Evolutionary conservation across 2,113 vertebrate species (phyloP), one percentile per base, ranked within the genome.

Genomic region (Phycodurus eques): DNA sequence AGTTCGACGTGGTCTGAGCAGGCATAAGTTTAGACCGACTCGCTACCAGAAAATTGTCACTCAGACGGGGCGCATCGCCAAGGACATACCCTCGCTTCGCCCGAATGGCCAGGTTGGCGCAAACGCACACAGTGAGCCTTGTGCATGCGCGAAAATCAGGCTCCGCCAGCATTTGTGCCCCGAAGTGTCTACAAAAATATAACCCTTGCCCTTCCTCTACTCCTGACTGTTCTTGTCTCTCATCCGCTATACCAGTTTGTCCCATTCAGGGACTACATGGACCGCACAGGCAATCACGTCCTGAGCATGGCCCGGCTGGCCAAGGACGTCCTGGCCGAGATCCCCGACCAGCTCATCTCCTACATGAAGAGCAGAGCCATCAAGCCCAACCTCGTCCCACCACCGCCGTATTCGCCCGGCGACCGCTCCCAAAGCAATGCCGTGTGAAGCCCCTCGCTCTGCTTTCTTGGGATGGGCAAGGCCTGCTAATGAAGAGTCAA

Each of bases 261-360:
- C 68, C 96, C 96, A 1, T 96, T 98, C 90, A 93, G 96, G 74
- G 96, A 98, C 91, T 98, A 98, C 74, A 94, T 97, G 91, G 95
- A 95, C 81, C 94, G 95, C 65, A 94, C 94, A 0, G 95, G 94
- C 42, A 96, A 96, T 89, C 94, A 97, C 0, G 94, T 97, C 75
- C 88, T 98, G 67, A 97, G 95, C 84, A 98, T 98, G 95, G 95
- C 95, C 0, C 93, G 96, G 61, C 91, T 98, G 83, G 96, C 95
- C 67, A 95, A 95, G 27, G 96, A 97, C 0, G 96, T 98, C 22
- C 93, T 98, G 85, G 96, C 96, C 0, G 96, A 98, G 92, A 96
- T 98, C 80, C 96, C 96, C 0, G 95, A 98, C 77, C 96, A 98
- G 88, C 92, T 97, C 77, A 94, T 97, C 80, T 95, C 93, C 87